Percentiles rank a stretch among this genome's conserved stretches.
Evolutionary conservation across 2,888 invertebrate genomes (phyloP).

Genomic region (Coelogynopora nodosa): DNA sequence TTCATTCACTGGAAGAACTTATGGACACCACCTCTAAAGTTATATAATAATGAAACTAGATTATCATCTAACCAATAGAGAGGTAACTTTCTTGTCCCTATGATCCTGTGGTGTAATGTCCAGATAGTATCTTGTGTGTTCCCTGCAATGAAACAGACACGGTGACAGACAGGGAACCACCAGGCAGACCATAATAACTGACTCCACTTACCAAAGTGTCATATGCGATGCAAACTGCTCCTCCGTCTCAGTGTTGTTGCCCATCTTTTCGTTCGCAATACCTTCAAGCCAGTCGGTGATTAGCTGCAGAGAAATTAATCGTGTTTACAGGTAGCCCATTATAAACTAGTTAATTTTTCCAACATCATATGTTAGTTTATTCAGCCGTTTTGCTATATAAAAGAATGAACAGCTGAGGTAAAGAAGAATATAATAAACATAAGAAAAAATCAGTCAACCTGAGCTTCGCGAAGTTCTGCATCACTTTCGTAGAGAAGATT

Average conservation of each 20-base stretch:
- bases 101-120: not conserved
- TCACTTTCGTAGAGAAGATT: slow-evolving; percentile 67
- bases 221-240: not conserved
- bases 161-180: too few relatives aligned
- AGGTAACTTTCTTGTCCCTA: not conserved
- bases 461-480: slow-evolving; percentile 59
- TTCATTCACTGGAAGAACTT: too few relatives aligned
- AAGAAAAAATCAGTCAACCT: too few relatives aligned
- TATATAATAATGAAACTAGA: too few relatives aligned
- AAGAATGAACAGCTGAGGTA: too few relatives aligned
- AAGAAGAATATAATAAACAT: too few relatives aligned
- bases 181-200: too few relatives aligned
- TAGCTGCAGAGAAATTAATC: slow-evolving; percentile 65
- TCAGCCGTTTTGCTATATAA: too few relatives aligned
- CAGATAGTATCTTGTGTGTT: not conserved
- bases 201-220: not conserved
- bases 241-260: slow-evolving; percentile 50
- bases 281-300: slow-evolving; percentile 88
- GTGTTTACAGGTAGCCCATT: not conserved
- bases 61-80: not conserved
- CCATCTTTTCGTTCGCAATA: slow-evolving; percentile 68
- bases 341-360: not conserved
- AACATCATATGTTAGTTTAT: too few relatives aligned
- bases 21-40: too few relatives aligned
- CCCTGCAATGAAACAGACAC: not conserved